Conservation (phyloP, 1,140 invertebrate species). For the Tetraneura akinire region DNA sequence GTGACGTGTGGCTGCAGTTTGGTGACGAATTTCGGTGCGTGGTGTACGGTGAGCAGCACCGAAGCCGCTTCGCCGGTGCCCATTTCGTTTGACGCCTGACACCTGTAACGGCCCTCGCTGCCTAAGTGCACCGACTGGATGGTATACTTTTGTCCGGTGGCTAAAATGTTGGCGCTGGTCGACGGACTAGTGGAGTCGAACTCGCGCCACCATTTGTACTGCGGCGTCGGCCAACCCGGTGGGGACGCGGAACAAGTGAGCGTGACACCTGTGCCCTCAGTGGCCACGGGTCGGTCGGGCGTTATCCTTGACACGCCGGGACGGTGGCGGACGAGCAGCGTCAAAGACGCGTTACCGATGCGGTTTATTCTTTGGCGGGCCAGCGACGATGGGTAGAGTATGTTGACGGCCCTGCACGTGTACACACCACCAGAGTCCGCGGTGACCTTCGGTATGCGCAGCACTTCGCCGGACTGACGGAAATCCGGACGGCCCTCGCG, state of each 20-base stretch:
- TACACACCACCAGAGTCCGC: slow-evolving; percentile 84
- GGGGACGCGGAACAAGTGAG: slow-evolving; percentile 83
- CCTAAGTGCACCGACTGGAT: slow-evolving; percentile 79
- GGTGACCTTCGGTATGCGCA: slow-evolving; percentile 72
- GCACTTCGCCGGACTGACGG: slow-evolving; percentile 73
- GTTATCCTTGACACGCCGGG: slow-evolving; percentile 81
- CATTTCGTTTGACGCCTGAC: slow-evolving; percentile 84
- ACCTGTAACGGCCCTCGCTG: slow-evolving; percentile 86
- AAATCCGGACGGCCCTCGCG: slow-evolving; percentile 83
- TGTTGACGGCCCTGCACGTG: slow-evolving; percentile 80
- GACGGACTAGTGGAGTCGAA: slow-evolving; percentile 65
- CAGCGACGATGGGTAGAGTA: slow-evolving; percentile 68
- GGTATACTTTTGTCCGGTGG: slow-evolving; percentile 78
- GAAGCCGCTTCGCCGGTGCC: slow-evolving; percentile 81
- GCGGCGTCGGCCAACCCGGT: slow-evolving; percentile 83
- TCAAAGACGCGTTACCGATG: slow-evolving; percentile 73
- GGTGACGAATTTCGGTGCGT: slow-evolving; percentile 79
- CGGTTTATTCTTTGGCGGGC: slow-evolving; percentile 67
- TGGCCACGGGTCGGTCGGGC: slow-evolving; percentile 79
- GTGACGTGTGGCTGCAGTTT: slow-evolving; percentile 83
- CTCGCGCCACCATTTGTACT: slow-evolving; percentile 85
- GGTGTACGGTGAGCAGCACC: slow-evolving; percentile 80
- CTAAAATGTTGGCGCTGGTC: slow-evolving; percentile 66
- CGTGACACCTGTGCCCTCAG: slow-evolving; percentile 78
- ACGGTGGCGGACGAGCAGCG: slow-evolving; percentile 81